Base-by-base conservation (phyloP, 2,113 vertebrate genomes). In the Mesoclemmys tuberculata region DNA sequence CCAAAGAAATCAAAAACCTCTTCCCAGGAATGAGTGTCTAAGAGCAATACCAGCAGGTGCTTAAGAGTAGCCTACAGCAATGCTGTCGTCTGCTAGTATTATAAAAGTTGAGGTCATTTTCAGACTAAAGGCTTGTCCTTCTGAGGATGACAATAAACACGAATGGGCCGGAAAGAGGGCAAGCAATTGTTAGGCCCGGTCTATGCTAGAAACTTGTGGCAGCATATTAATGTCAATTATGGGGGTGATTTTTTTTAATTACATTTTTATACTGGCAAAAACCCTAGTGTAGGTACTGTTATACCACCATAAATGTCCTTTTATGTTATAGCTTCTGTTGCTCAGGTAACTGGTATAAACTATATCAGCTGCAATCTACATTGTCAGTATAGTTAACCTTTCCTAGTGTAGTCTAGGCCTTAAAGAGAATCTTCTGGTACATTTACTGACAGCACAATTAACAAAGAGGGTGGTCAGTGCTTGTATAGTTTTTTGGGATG, bases 191-290 rank as follows among this genome's bases (percentile, higher is more conserved):
- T 61, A 29, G 7, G 4, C 61, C 18, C 49, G 4, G 12, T 82
- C 0, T 0, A 0, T 55, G 16, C 44, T 84, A 91, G 85, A 51
- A 77, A 1, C 2, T 86, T 49, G 92, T 89, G 58, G 4, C 31
- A 80, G 6, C 51, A 26, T 44, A 77, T 8, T 46, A n/a, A 64
- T 75, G 5, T 21, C 55, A 89, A 4, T 78, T 49, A 54, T 14
- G 6, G 7, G 55, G 80, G 54, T 75, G 51, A 41, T 4, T 26
- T 58, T 58, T 58, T 7, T 81, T 24, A 89, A 82, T 90, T 82
- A 81, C 8, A 38, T 18, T 5, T 14, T 52, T 49, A 49, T 16
- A 18, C 51, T 52, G 51, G 51, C 51, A 52, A 52, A 52, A 80
- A 82, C 26, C 4, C 51, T 52, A 52, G 52, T 78, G 24, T 46